Conservation (phyloP, 2,888 invertebrate species). For the Eurois occulta region DNA sequence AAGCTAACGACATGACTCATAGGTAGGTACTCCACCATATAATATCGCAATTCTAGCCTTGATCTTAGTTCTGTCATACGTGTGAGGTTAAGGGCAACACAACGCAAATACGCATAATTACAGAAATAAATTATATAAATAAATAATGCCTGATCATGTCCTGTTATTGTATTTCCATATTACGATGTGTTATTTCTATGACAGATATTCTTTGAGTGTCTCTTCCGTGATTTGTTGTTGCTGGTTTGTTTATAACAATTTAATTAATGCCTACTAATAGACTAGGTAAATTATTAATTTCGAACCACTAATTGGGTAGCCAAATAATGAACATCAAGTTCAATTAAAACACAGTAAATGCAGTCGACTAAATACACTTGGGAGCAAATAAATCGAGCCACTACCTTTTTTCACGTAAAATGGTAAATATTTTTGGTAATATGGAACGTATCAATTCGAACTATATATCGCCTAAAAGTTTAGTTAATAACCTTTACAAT, state of each 20-base stretch:
- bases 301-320: neutral
- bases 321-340: neutral
- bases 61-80: constrained; percentile 49
- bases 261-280: neutral
- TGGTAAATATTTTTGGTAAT: too few relatives aligned
- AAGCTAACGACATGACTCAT: constrained; percentile 36
- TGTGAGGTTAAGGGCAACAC: constrained; percentile 57
- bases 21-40: neutral
- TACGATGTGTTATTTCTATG: constrained; percentile 54
- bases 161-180: constrained; percentile 52
- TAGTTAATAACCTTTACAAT: too few relatives aligned
- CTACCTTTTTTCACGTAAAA: too few relatives aligned
- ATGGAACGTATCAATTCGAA: too few relatives aligned
- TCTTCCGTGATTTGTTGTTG: constrained; percentile 44
- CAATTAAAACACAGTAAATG: too few relatives aligned
- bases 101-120: constrained; percentile 61
- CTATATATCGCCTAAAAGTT: too few relatives aligned
- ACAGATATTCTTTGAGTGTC: constrained; percentile 25
- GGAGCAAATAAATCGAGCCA: too few relatives aligned
- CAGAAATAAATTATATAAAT: constrained; percentile 39
- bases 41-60: constrained; percentile 51
- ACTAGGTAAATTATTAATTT: neutral
- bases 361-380: too few relatives aligned
- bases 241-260: constrained; percentile 12
- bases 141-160: constrained; percentile 47